These are phyloP conservation scores for Leptinotarsa undecemlineata DNA, from an alignment of 1,140 invertebrate species.

Conservation along the genomic window DNA sequence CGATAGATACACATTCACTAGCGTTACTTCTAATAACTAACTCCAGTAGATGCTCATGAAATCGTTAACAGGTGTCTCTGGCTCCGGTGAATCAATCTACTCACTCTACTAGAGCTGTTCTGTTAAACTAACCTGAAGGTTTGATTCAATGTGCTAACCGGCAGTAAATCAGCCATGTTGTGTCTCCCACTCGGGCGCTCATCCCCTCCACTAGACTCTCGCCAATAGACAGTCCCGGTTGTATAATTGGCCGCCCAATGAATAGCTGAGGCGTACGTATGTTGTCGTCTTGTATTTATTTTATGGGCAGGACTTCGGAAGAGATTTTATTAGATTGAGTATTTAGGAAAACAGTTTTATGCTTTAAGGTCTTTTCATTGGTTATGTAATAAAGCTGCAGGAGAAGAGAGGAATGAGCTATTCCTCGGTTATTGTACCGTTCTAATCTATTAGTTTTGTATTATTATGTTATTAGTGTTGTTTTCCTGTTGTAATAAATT, in stretches of 20 bases:
- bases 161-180: conserved; percentile 55
- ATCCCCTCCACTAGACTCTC: conserved; percentile 30
- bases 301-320: conserved; percentile 51
- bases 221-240: conserved; percentile 35
- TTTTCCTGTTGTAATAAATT: conserved; percentile 28
- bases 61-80: conserved; percentile 29
- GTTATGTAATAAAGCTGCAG: conserved; percentile 47
- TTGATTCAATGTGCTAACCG: conserved; percentile 33
- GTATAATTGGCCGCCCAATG: conserved; percentile 42
- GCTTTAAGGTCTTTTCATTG: conserved; percentile 49
- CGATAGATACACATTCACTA: background rate
- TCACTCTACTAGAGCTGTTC: conserved; percentile 37
- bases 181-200: conserved; percentile 39
- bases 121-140: conserved; percentile 49
- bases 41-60: background rate
- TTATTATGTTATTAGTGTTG: conserved; percentile 25
- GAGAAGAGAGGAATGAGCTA: conserved; percentile 37
- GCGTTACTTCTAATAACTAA: background rate
- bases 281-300: conserved; percentile 49
- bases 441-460: conserved; percentile 25
- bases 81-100: background rate
- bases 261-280: conserved; percentile 36
- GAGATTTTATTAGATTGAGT: conserved; percentile 54
- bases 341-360: conserved; percentile 53
- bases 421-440: conserved; percentile 30